Evolutionary conservation across 2,888 invertebrate species (phyloP), one percentile per base, ranked within the genome.

Genomic region (Epistrophella euchroma): DNA sequence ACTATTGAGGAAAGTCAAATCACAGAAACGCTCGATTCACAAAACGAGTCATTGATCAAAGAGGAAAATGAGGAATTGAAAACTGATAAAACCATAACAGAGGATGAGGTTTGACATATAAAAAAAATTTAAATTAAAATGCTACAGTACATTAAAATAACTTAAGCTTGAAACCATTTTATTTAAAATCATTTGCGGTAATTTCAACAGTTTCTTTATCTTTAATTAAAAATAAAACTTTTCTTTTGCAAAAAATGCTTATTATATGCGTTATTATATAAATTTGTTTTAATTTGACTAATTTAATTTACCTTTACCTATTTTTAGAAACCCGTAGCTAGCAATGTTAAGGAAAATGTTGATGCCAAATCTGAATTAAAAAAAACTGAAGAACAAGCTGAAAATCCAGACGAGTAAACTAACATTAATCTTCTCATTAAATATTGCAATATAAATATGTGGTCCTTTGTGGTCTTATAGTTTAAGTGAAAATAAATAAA

Each of bases 381-480:
- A 55, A 60, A 74, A 32, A 9, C 74, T 11, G 70, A 76, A 37
- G 70, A 56, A 55, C n/a, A 76, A 72, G 19, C 73, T 22, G 81
- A 82, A 40, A 70, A 86, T 45, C 25, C 55, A 45, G 81, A 74
- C 66, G 72, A 77, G n/a, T 81, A 76, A 78, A 78, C 7, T 50
- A 32, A 72, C 22, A 58, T 45, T 35, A 32, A 64, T 60, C 11
- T 66, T 11, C 35, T 50, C n/a, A 40, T 60, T 52, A 28, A 58
- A 75, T 52, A 15, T 62, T 56, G 40, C 75, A 80, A 66, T 45
- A 76, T 76, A 47, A 73, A 68, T 52, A 68, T 66, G 66, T 80
- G 60, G 76, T 85, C 60, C 72, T 68, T 62, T 62, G 85, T 77
- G 85, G 85, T 85, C 85, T 85, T 85, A 77, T 85, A 85, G 81